Percentiles rank a stretch among this genome's conserved stretches.
These are phyloP conservation scores for Ramphastos sulfuratus DNA, from an alignment of 2,113 vertebrate genomes.

Conservation along the genomic window DNA sequence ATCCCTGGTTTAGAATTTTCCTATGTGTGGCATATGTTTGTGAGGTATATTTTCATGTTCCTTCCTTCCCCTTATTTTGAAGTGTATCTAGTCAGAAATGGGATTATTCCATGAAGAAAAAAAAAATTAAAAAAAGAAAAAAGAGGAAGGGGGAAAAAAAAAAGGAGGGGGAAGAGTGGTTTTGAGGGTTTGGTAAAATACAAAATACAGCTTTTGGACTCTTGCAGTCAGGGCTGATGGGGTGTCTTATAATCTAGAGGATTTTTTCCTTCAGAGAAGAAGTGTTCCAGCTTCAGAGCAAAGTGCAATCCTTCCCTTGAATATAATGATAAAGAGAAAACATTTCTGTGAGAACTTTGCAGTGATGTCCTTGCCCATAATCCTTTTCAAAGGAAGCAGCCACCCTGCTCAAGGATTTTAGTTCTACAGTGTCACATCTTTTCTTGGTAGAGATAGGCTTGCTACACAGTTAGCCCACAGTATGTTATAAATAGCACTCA, in stretches of 20 bases:
- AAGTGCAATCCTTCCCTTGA: background rate
- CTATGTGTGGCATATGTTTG: fast-evolving
- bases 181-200: no score
- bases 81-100: background rate
- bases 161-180: no score
- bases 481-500: background rate
- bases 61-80: background rate
- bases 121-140: no score
- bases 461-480: background rate
- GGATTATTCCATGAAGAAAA: background rate
- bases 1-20: background rate
- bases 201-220: background rate
- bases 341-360: background rate
- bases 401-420: background rate
- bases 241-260: background rate
- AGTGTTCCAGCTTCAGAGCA: background rate
- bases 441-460: background rate
- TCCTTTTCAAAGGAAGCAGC: background rate
- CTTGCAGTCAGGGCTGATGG: background rate
- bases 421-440: background rate
- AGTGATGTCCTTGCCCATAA: background rate
- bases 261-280: background rate
- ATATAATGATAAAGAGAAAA: background rate
- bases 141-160: no score
- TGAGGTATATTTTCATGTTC: background rate